Base-by-base conservation (phyloP, 2,888 invertebrate species). In the Petrolisthes manimaculis region DNA sequence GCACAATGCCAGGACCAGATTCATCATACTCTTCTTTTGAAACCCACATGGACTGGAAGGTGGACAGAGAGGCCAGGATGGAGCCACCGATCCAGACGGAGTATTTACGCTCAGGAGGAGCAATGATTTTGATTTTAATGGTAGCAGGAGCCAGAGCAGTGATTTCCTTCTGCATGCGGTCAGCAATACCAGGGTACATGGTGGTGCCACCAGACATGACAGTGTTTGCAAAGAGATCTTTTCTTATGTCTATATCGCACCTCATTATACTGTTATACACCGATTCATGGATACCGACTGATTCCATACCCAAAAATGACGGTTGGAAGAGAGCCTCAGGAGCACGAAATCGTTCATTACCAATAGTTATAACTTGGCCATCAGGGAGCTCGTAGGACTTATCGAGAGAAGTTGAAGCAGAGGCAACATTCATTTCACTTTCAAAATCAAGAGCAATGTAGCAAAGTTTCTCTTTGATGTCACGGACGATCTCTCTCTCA, bases 231-330 rank as follows among this genome's bases (percentile, higher is more conserved):
- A 92, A 92, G 54, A 92, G 90, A 88, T 92, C 92, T 77, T 91
- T 91, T 61, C 89, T 86, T 71, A 89, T 86, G n/a, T 89, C 89
- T 54, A 89, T 86, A 77, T 89, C 89, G 51, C 89, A 89, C 78
- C 86, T 89, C 89, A 86, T 86, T 80, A 89, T 89, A 24, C 86
- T 86, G 56, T 83, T 80, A 61, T 79, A 80, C 21, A 89, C 86
- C 92, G 97, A 97, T 94, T 97, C 97, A 93, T 97, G 97, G 93
- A 97, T 96, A 92, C 97, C 97, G 93, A 96, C 96, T 89, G 96
- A 96, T 94, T 97, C 97, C 97, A 97, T 97, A 91, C 96, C 97
- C 94, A 97, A 94, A 94, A 95, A 95, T 83, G 94, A 94, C 86
- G 95, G 95, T 92, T 95, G 95, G 94, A 95, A 95, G 91, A 95